Evolutionary conservation across 2,797 vertebrate species (phyloP).

Genomic region (Myripristis jacobus): DNA sequence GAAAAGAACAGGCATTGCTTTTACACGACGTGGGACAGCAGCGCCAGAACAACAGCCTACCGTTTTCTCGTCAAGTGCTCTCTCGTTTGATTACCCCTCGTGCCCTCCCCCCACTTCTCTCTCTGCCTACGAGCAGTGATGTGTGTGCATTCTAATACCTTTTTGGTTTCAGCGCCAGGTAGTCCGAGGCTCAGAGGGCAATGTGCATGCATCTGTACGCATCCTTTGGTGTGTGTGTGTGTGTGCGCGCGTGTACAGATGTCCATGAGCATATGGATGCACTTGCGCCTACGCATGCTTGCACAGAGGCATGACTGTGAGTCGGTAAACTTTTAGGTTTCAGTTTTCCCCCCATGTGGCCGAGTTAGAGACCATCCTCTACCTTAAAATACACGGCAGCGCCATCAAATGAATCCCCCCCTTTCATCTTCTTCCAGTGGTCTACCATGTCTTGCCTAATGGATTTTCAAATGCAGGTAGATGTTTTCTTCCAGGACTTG

Average conservation of each 20-base stretch:
- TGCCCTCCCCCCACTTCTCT: constrained; percentile 54
- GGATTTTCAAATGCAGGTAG: constrained; percentile 83
- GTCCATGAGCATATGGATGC: constrained; percentile 21
- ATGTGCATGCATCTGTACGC: constrained; percentile 30
- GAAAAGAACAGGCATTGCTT: constrained; percentile 57
- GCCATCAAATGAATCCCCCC: constrained; percentile 72
- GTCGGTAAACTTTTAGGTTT: constrained; percentile 66
- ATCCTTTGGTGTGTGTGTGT: constrained; percentile 23
- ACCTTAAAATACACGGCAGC: constrained; percentile 70
- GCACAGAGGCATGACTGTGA: constrained; percentile 42
- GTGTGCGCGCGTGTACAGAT: constrained; percentile 1
- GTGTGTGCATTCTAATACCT: constrained; percentile 61
- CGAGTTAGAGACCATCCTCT: constrained; percentile 65
- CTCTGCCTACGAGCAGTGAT: constrained; percentile 48
- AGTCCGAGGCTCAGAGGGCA: constrained; percentile 54
- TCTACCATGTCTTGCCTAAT: constrained; percentile 77
- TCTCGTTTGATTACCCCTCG: constrained; percentile 67
- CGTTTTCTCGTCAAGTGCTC: constrained; percentile 66
- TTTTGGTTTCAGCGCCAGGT: constrained; percentile 56
- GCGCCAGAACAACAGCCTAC: constrained; percentile 58
- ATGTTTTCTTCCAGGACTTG: constrained; percentile 79
- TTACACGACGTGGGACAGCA: constrained; percentile 39
- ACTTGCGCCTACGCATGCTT: constrained; percentile 43
- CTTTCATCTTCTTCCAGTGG: constrained; percentile 77
- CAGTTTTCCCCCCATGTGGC: constrained; percentile 33